Evolutionary conservation across 2,113 vertebrate genomes (phyloP), one percentile per base, ranked within the genome.

Genomic region (Trichomycterus rosablanca): DNA sequence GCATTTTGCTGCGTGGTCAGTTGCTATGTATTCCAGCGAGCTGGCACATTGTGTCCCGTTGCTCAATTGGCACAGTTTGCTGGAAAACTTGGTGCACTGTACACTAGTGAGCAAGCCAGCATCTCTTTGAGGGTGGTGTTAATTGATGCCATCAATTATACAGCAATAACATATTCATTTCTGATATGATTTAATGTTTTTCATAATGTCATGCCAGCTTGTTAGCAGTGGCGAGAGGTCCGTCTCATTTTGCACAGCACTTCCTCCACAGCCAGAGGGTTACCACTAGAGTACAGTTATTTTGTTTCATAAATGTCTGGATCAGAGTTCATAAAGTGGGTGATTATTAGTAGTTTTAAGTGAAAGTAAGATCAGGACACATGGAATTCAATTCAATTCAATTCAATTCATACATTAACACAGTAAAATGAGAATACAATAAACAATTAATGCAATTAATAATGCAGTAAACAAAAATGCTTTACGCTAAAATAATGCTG

Each of bases 141-240:
- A 63, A 67, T 57, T 72, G 53, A 67, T 67, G 23, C 32, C 46
- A 46, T 67, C 59, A 72, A 53, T 67, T 52, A 63, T 20, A 50
- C 49, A 22, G 12, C 57, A 48, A 50, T 66, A 62, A 14, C 45
- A 50, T 15, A 44, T 59, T 65, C 18, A 60, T 50, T 60, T 61
- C 19, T 56, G 12, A 61, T 52, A 37, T 57, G 63, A 67, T 62
- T 71, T 46, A 52, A 57, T 40, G 45, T 37, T 46, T 18, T 66
- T 71, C 35, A 39, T 45, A 50, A 66, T 23, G 45, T 45, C 37
- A 60, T 49, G 4, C 23, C 8, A 23, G 35, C 48, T 59, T 49
- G n/a, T n/a, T 28, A 45, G 52, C n/a, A 49, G 18, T 9, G 32
- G 48, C 16, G 46, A 39, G 61, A 59, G 55, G 43, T 54, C 55